Conservation (phyloP, 2,113 vertebrate genomes). For the Dromiciops gliroides region DNA sequence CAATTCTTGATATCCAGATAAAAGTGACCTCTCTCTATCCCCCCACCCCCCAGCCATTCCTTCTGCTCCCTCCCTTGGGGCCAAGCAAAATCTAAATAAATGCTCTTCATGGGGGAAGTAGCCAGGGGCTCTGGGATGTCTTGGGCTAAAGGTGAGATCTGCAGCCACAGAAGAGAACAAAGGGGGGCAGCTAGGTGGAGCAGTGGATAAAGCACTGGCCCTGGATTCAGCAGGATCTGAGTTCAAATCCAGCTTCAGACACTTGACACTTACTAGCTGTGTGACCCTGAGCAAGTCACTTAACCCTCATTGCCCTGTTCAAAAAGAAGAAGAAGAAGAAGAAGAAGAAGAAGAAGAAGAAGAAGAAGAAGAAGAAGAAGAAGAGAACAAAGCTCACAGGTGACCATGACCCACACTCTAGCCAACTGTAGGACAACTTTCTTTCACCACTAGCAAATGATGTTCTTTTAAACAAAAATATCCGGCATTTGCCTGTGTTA, state of each 20-base stretch:
- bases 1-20: neutral
- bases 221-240: too few species aligned
- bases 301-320: too few species aligned
- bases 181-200: too few species aligned
- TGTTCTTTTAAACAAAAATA: neutral
- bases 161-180: neutral
- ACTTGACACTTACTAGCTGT: too few species aligned
- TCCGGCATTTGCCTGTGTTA: neutral
- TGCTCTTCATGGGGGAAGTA: neutral
- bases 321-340: too few species aligned
- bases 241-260: too few species aligned
- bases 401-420: too few species aligned
- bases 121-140: neutral
- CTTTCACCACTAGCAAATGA: neutral
- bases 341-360: too few species aligned
- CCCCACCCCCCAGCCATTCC: neutral
- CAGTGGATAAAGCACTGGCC: too few species aligned
- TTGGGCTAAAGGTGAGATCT: neutral
- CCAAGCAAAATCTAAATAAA: neutral
- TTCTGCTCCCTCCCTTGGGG: neutral
- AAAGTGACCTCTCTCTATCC: neutral
- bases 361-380: too few species aligned
- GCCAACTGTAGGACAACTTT: too few species aligned
- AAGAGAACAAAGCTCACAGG: neutral
- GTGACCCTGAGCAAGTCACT: too few species aligned